Evolutionary conservation across 2,888 invertebrate species (phyloP), one percentile per base, ranked within the genome.

Genomic region (Ophion costatus): DNA sequence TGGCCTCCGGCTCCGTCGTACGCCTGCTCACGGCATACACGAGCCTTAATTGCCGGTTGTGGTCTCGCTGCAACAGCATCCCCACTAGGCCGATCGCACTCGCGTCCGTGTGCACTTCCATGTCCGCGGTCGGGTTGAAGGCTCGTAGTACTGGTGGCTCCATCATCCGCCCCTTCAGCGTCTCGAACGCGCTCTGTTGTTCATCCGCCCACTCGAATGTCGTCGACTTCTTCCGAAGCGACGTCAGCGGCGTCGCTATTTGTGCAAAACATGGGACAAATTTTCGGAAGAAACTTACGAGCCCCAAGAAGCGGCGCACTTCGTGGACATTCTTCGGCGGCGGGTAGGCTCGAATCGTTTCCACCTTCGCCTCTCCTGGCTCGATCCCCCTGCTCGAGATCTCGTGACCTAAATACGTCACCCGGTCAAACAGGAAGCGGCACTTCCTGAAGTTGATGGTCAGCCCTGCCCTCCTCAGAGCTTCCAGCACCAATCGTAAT

Each of bases 371-470:
- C 38, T 24, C 73, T 61, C 87, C 86, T 0, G 87, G 85, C 22
- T 77, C 63, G 17, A 86, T 80, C 1, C 81, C 77, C 1, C 59
- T 45, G 11, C 33, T 59, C 0, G 79, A 80, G 11, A 87, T 82
- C 33, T 67, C 71, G 77, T 90, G 90, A 0, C 92, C 92, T 11
- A 92, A 82, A 63, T 89, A 91, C n/a, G 87, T 69, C 0, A 92
- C 84, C 38, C 88, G 64, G 5, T 69, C 66, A 10, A 84, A 75
- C 0, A 86, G 88, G 82, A 56, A 70, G 0, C n/a, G 24, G 6
- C 29, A 29, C 14, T 70, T 56, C 9, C 22, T 0, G 0, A 70
- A 0, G 7, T 70, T 56, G 5, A 56, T 56, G 0, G 56, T 70
- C 2, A 70, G n/a, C 4, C 70, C 70, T 1, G 56, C 24, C 0